Conservation (phyloP, 2,888 invertebrate species). For the Hydrotaea diabolus region DNA sequence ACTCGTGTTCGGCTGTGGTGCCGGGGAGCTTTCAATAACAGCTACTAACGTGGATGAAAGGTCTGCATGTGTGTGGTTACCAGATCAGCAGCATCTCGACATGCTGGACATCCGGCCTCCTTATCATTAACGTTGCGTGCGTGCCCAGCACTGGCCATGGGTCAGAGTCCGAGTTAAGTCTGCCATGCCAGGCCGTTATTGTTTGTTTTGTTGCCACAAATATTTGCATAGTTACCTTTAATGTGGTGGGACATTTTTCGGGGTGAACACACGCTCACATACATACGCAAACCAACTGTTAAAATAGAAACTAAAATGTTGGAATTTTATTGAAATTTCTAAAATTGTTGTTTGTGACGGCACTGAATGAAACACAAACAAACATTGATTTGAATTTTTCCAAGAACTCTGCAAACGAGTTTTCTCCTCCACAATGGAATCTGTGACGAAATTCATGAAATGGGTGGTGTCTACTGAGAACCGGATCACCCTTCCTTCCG, state of each 20-base stretch:
- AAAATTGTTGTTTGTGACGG: slow-evolving; percentile 42
- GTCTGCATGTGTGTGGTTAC: slow-evolving; percentile 52
- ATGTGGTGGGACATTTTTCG: slow-evolving; percentile 73
- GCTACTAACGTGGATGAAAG: neutral
- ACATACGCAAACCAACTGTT: neutral
- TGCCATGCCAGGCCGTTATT: slow-evolving; percentile 14
- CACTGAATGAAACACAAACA: slow-evolving; percentile 25
- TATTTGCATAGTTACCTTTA: slow-evolving; percentile 80
- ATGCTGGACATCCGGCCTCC: neutral
- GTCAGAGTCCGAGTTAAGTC: slow-evolving; percentile 31
- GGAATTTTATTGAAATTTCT: slow-evolving; percentile 56
- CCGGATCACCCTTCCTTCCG: neutral
- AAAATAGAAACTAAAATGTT: slow-evolving; percentile 45
- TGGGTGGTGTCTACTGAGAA: slow-evolving; percentile 39
- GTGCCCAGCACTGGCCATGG: slow-evolving; percentile 1
- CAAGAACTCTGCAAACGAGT: neutral
- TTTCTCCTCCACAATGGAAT: neutral
- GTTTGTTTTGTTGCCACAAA: slow-evolving; percentile 71
- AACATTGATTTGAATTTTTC: slow-evolving; percentile 51
- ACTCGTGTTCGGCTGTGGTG: neutral
- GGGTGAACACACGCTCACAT: slow-evolving; percentile 2
- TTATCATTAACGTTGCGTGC: neutral
- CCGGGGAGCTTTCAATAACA: neutral
- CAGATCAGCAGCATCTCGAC: slow-evolving; percentile 56
- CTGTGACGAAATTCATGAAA: slow-evolving; percentile 13